Conservation (phyloP, 2,888 invertebrate species). For the Pecten maximus region DNA sequence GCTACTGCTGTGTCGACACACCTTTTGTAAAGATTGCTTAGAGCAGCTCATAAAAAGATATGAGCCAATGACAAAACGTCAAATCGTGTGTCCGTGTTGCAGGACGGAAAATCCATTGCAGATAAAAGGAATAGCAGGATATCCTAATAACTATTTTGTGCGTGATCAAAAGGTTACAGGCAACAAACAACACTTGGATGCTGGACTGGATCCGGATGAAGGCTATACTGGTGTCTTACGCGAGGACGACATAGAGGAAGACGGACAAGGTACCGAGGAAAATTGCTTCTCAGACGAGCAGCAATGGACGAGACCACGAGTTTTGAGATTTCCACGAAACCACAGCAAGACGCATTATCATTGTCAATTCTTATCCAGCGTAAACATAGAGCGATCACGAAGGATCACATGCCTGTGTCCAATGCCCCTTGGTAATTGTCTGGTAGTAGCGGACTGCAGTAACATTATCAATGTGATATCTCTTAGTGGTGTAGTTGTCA, state of each 20-base stretch:
- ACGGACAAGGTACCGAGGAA: not conserved
- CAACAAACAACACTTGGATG: not conserved
- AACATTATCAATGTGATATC: not conserved
- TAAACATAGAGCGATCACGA: not conserved
- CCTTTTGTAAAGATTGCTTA: conserved; percentile 58
- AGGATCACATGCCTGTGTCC: not conserved
- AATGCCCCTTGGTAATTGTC: not conserved
- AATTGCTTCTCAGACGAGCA: not conserved
- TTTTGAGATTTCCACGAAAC: not conserved
- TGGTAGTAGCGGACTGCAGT: not conserved
- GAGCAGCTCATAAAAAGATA: conserved; percentile 48
- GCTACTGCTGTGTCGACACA: conserved; percentile 59
- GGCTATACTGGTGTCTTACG: not conserved
- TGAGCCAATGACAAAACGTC: not conserved
- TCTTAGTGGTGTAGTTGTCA: not conserved
- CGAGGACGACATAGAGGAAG: not conserved
- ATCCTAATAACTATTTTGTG: not conserved
- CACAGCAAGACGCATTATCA: not conserved
- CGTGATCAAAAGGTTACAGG: not conserved
- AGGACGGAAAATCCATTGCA: not conserved
- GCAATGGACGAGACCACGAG: not conserved
- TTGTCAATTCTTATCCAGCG: not conserved
- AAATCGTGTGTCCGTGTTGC: not conserved
- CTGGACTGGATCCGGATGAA: not conserved
- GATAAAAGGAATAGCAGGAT: not conserved